A percentile compares a stretch with the other conserved stretches of the same genome.
phyloP scores from a whole-genome alignment of 1,140 invertebrate genomes.

The Bombus confusus region DNA sequence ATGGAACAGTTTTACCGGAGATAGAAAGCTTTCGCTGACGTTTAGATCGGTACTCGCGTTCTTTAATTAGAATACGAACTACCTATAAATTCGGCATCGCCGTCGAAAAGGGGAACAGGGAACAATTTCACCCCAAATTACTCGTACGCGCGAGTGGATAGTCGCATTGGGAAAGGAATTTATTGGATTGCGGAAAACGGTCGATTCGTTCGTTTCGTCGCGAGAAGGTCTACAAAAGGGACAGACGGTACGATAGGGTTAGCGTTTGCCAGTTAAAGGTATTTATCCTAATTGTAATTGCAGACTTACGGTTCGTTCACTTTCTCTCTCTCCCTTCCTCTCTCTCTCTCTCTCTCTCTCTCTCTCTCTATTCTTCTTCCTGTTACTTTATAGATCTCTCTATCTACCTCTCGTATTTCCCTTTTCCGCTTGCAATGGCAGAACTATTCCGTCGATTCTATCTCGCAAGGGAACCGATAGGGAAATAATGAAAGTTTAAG shows the following conservation, averaged over 20 bases:
- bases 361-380: not conserved
- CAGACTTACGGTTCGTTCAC: constrained; percentile 13
- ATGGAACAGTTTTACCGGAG: not conserved
- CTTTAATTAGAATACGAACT: constrained; percentile 35
- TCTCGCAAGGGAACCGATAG: not conserved
- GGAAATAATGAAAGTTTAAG: constrained; percentile 30
- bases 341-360: not conserved
- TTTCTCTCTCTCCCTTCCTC: not conserved
- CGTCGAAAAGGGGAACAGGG: constrained; percentile 6
- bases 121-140: constrained; percentile 51
- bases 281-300: constrained; percentile 69
- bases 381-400: too few relatives aligned
- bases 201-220: constrained; percentile 49
- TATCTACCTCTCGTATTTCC: not conserved
- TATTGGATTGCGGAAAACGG: constrained; percentile 53
- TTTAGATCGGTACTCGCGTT: constrained; percentile 3
- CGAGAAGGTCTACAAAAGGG: constrained; percentile 33
- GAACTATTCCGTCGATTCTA: not conserved
- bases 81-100: constrained; percentile 34
- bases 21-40: not conserved
- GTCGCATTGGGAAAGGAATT: constrained; percentile 44
- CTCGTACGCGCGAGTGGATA: constrained; percentile 43
- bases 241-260: constrained; percentile 23
- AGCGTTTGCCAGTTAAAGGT: constrained; percentile 56
- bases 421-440: not conserved